Conservation (phyloP, 2,888 invertebrate species). For the Leptinotarsa rubiginosa region DNA sequence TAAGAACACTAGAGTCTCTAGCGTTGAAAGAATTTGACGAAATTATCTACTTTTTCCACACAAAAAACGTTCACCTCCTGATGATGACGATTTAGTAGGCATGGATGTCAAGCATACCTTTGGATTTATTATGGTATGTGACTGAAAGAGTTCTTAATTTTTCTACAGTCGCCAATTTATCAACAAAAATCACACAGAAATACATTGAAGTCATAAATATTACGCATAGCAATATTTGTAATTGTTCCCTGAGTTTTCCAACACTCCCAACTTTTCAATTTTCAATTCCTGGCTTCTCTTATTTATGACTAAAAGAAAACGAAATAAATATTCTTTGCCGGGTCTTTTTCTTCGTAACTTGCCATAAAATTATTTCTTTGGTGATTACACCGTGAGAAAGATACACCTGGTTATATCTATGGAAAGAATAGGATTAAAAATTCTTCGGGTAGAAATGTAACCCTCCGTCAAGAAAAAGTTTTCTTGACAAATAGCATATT, state of each 20-base stretch:
- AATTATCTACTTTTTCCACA: too few species aligned
- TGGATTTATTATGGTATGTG: too few species aligned
- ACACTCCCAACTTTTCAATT: constrained; percentile 49
- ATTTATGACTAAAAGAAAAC: constrained; percentile 38
- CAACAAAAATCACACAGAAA: too few species aligned
- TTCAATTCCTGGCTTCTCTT: constrained; percentile 30
- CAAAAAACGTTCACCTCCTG: too few species aligned
- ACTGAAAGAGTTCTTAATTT: too few species aligned
- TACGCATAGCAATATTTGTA: not conserved
- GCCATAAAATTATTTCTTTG: constrained; percentile 43
- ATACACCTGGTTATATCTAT: constrained; percentile 49
- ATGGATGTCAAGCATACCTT: too few species aligned
- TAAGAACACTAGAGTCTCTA: too few species aligned
- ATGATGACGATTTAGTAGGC: too few species aligned
- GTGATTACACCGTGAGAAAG: constrained; percentile 51
- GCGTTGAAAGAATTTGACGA: too few species aligned
- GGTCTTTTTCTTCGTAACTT: constrained; percentile 37
- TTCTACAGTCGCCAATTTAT: too few species aligned
- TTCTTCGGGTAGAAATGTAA: constrained; percentile 49
- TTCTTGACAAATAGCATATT: constrained; percentile 26
- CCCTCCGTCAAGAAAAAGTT: constrained; percentile 40
- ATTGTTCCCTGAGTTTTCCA: constrained; percentile 11
- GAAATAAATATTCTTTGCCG: constrained; percentile 29
- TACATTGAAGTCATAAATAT: not conserved
- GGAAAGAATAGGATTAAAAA: constrained; percentile 53